phyloP scores from a whole-genome alignment of 2,113 vertebrate genomes.

The Neoarius graeffei region DNA sequence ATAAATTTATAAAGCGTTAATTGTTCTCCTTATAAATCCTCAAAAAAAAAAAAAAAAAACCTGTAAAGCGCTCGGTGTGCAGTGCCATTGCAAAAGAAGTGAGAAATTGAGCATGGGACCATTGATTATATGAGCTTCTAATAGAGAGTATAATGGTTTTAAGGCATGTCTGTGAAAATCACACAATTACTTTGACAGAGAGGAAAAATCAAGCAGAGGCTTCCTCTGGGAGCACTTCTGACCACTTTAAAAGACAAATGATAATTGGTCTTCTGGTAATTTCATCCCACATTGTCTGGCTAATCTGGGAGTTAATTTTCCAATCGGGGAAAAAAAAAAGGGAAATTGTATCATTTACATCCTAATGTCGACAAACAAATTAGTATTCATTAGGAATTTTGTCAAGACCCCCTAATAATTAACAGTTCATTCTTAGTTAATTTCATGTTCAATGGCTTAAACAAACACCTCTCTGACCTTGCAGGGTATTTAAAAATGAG shows the following conservation, averaged over 20 bases:
- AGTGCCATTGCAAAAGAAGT: slow-evolving; percentile 56
- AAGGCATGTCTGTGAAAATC: slow-evolving; percentile 72
- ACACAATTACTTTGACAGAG: slow-evolving; percentile 75
- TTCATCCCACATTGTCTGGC: slow-evolving; percentile 79
- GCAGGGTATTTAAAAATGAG: slow-evolving; percentile 83
- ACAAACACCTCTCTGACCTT: slow-evolving; percentile 87
- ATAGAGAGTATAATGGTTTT: slow-evolving; percentile 75
- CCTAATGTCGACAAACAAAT: slow-evolving; percentile 97
- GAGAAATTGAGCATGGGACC: slow-evolving; percentile 66
- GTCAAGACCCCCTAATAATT: slow-evolving; percentile 87
- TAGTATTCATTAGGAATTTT: slow-evolving; percentile 99
- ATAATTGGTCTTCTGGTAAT: slow-evolving; percentile 80
- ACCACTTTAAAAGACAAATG: slow-evolving; percentile 79
- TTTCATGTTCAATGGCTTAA: slow-evolving; percentile 94
- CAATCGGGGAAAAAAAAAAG: slow-evolving; percentile 79
- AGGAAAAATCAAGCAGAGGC: slow-evolving; percentile 63
- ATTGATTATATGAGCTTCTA: slow-evolving; percentile 68
- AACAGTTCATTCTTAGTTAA: slow-evolving; percentile 91
- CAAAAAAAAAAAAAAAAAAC: slow-evolving; percentile 29
- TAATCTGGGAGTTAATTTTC: slow-evolving; percentile 95
- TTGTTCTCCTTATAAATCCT: slow-evolving; percentile 9
- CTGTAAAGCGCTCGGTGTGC: background rate
- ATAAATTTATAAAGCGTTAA: slow-evolving; percentile 19
- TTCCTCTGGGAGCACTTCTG: slow-evolving; percentile 73
- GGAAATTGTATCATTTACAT: slow-evolving; percentile 93